These are phyloP conservation scores for Ptychadena robeensis DNA, from an alignment of 2,797 vertebrate species.

Conservation along the genomic window DNA sequence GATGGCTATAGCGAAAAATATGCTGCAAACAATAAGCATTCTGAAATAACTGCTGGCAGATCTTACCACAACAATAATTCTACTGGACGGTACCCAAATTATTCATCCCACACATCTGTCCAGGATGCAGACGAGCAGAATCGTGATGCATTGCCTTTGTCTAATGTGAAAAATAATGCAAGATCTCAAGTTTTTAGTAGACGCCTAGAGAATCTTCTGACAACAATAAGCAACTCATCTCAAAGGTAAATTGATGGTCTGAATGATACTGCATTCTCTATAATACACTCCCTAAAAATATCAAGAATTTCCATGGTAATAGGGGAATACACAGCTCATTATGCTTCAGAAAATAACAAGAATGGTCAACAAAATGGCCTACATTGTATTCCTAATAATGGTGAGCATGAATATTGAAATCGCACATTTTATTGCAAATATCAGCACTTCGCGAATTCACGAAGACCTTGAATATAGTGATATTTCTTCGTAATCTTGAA, in stretches of 20 bases:
- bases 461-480: too few relatives aligned
- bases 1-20: background rate
- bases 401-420: too few relatives aligned
- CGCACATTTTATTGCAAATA: too few relatives aligned
- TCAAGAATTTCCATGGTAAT: too few relatives aligned
- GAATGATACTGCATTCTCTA: background rate
- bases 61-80: background rate
- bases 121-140: background rate
- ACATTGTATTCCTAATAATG: too few relatives aligned
- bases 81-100: background rate
- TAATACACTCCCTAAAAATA: background rate
- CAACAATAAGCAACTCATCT: constrained; percentile 6
- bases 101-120: background rate
- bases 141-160: background rate
- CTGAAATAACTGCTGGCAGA: background rate
- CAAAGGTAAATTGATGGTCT: constrained; percentile 6
- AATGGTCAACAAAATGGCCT: too few relatives aligned
- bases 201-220: background rate
- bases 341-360: too few relatives aligned
- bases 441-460: too few relatives aligned
- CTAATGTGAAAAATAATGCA: background rate
- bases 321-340: too few relatives aligned
- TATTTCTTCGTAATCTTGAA: too few relatives aligned
- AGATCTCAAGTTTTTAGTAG: background rate
- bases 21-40: background rate